Base-by-base conservation (phyloP, 2,888 invertebrate genomes). In the Charanyca ferruginea region DNA sequence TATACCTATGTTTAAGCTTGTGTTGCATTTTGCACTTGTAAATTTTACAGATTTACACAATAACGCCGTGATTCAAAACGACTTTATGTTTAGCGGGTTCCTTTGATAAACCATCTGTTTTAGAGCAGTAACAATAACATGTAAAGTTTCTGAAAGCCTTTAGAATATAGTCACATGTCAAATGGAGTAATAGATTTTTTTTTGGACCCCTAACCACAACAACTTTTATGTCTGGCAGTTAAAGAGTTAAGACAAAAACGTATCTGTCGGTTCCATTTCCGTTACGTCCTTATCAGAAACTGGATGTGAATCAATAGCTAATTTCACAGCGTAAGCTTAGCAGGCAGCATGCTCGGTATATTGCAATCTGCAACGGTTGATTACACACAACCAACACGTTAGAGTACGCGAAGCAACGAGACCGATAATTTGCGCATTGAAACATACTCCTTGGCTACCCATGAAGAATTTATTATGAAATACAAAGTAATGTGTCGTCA, bases 271-370 rank as follows among this genome's bases (percentile, higher is more conserved):
- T n/a, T n/a, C n/a, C n/a, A n/a, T n/a, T n/a, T n/a, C n/a, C 16
- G 16, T 13, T 16, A 38, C 38, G 16, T 38, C 5, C 38, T 16
- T 38, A 38, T 38, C 8, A 16, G 16, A 38, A 38, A 38, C 16
- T 13, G 22, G n/a, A 69, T 51, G 20, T 41, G 53, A 53, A 69
- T 76, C 76, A 41, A 32, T 69, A 75, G 60, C 22, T 54, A 75
- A 72, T 72, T 72, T 75, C 60, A 75, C 57, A 58, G 20, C 41
- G 25, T 75, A 49, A 42, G 53, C 59, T 67, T 44, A 32, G 28
- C 55, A 18, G 2, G 45, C 35, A 52, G 41, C 59, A 45, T 42
- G 69, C 42, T 54, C 42, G 18, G 20, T 47, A 18, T 67, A 55
- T 74, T 75, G 68, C 55, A 69, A 72, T 61, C 38, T 42, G 28